A percentile compares a stretch with the other conserved stretches of the same genome.
These are phyloP conservation scores for Adineta ricciae DNA, from an alignment of 2,888 invertebrate species.

Conservation along the genomic window DNA sequence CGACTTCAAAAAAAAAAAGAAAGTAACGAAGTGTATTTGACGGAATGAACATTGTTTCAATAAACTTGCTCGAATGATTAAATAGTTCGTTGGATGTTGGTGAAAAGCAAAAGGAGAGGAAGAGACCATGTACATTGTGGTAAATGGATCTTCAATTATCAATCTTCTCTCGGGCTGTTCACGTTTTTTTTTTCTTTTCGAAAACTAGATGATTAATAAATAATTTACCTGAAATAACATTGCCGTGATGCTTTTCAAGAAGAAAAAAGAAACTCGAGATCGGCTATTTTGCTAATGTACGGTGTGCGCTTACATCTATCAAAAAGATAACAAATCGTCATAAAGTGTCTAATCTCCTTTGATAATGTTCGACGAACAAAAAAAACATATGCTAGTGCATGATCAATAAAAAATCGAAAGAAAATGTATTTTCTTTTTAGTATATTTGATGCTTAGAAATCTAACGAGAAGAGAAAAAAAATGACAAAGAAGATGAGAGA, in stretches of 20 bases:
- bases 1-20: neutral
- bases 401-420: neutral
- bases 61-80: neutral
- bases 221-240: slow-evolving; percentile 3
- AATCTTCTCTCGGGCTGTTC: neutral
- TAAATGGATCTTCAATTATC: neutral
- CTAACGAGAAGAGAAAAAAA: neutral
- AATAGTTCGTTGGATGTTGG: neutral
- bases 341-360: slow-evolving; percentile 3
- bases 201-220: neutral
- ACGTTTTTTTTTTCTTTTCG: neutral
- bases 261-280: neutral
- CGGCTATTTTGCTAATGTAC: neutral
- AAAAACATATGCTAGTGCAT: neutral
- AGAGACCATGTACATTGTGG: no score
- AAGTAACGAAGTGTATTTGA: neutral
- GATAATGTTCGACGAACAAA: neutral
- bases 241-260: neutral
- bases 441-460: neutral
- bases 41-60: neutral
- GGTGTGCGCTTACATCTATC: neutral
- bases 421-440: no score
- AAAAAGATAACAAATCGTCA: slow-evolving; percentile 11
- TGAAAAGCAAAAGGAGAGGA: no score
- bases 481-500: neutral